Evolutionary conservation across 1,140 invertebrate species (phyloP), one percentile per base, ranked within the genome.

Genomic region (Portunus trituberculatus): DNA sequence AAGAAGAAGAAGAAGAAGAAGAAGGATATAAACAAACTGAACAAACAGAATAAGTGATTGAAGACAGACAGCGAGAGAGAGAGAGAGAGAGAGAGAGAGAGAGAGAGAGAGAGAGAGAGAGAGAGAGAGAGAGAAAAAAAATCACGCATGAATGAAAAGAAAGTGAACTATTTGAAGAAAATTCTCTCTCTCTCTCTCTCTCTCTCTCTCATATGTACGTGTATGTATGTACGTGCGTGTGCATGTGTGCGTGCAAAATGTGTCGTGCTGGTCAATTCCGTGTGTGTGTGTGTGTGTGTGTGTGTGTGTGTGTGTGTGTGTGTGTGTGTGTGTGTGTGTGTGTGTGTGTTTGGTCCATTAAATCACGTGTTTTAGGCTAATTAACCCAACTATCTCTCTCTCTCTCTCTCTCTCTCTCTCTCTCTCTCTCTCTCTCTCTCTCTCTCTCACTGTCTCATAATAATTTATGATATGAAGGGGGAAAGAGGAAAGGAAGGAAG

Each of bases 61-160:
- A n/a, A 88, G 28, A 45, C 1, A 48, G 89, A 48, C 14, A 52
- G 20, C 52, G 48, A 4, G 31, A 67, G n/a, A 92, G 39, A 20
- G 48, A 76, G 67, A 52, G 32, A 89, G 32, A 14, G 48, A 28
- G 16, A 45, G 87, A 52, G 32, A 52, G 87, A 89, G 87, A 52
- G 32, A 52, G 87, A 89, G 87, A 52, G 48, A 52, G 87, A 89
- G 32, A 52, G 32, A 59, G 90, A 28, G 48, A 67, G n/a, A 92
- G 52, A 14, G 31, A 67, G n/a, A 92, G 39, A 20, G 52, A 31
- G 48, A 91, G 39, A 52, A 14, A 52, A 28, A 46, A 7, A 90
- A 90, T 28, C 89, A 46, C 89, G 48, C 39, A 46, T 31, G 29
- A 31, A 59, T 31, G 28, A 91, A n/a, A 46, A 46, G 48, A 48